Base-by-base conservation (phyloP, 2,888 invertebrate genomes). In the Heliconius sara region DNA sequence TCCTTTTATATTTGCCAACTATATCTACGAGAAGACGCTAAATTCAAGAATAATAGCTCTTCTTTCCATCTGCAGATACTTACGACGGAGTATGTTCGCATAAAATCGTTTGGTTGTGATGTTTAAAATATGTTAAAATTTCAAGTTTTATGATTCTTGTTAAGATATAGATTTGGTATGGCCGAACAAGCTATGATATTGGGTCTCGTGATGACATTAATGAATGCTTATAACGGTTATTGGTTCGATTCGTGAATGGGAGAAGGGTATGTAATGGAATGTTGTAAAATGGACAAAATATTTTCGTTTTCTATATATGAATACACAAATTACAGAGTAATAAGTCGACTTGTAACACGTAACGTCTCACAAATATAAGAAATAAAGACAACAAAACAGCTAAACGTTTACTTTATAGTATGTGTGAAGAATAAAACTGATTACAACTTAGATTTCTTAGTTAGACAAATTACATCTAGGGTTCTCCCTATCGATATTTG, bases 1-100 rank as follows among this genome's bases (percentile, higher is more conserved):
- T 92, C 90, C 90, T 92, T 92, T 93, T 93, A 91, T 93, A 92
- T 93, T 92, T 90, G 91, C 89, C 86, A 90, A 90, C 88, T 87
- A 86, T 86, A 87, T 87, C 84, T 84, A 83, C 86, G 89, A 91
- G 90, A 91, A 90, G 89, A 91, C 91, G 92, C 88, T 90, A 92
- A 93, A 93, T 89, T 91, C 89, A 88, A 91, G 91, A 93, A 93
- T 94, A 91, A 93, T 93, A 89, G 90, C 76, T 47, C 79, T 70
- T 57, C 77, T 74, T 82, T 77, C 67, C 79, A 65, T 67, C 34
- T 52, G 67, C 25, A 43, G 43, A 27, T 73, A 65, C 67, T 77
- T 74, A 77, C 74, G 70, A 66, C 39, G 63, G 60, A 71, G 47
- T 73, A 60, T 60, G 34, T 57, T 73, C 13, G 57, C n/a, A 73